phyloP scores from a whole-genome alignment of 1,140 invertebrate species.

The Papilio glaucus region DNA sequence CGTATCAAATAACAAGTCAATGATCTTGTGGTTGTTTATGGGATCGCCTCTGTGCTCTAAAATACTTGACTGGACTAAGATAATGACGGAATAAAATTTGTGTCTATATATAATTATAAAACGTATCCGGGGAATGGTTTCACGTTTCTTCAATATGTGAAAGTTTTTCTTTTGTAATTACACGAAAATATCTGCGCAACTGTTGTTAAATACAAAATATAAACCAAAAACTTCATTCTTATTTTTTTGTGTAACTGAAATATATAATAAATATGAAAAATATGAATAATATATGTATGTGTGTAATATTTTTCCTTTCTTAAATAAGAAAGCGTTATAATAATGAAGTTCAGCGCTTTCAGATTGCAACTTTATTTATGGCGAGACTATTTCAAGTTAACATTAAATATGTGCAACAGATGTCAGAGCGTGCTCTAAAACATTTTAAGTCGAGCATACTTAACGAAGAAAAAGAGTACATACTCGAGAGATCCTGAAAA shows the following conservation, averaged over 20 bases:
- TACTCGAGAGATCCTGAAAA: neutral
- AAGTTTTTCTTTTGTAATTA: too few species aligned
- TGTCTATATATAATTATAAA: too few species aligned
- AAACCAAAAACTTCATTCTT: too few species aligned
- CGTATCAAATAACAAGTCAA: neutral
- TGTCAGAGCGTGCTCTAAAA: conserved; percentile 1
- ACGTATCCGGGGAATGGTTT: too few species aligned
- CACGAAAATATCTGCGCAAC: too few species aligned
- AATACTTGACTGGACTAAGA: neutral
- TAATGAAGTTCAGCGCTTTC: neutral
- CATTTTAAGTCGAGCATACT: conserved; percentile 7
- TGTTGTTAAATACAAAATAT: too few species aligned
- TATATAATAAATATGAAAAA: too few species aligned
- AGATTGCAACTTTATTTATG: neutral
- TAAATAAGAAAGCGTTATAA: neutral
- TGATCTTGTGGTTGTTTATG: neutral
- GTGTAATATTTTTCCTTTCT: too few species aligned
- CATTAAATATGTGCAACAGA: conserved; percentile 19
- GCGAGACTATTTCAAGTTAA: conserved; percentile 9
- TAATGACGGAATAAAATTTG: neutral
- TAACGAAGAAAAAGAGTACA: neutral
- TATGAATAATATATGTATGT: too few species aligned
- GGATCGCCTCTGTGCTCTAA: neutral
- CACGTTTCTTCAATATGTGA: too few species aligned
- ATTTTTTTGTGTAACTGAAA: too few species aligned